These are phyloP conservation scores for Ganaspis sp. DNA, from an alignment of 1,140 invertebrate species.

Conservation along the genomic window DNA sequence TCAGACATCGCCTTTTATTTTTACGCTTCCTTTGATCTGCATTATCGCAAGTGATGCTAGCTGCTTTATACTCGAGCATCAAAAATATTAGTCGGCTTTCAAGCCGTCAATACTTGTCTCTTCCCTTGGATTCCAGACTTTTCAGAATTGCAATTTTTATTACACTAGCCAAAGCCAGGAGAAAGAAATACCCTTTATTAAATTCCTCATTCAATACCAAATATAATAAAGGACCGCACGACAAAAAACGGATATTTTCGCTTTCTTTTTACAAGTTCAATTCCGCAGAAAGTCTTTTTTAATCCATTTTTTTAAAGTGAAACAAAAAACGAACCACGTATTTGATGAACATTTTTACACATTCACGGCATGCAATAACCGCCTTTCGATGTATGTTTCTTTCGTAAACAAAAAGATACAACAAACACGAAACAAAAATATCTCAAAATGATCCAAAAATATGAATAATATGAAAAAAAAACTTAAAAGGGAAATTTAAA, in stretches of 20 bases:
- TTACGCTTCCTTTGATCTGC: constrained; percentile 65
- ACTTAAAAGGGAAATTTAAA: too few species aligned
- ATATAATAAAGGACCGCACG: background rate
- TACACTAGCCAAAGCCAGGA: background rate
- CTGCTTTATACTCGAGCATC: constrained; percentile 36
- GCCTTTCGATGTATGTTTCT: too few species aligned
- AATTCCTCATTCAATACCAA: background rate
- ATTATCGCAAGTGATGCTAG: constrained; percentile 56
- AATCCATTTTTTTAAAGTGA: background rate
- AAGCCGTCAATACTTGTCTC: background rate
- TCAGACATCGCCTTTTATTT: constrained; percentile 64
- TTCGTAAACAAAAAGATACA: too few species aligned
- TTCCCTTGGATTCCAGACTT: background rate
- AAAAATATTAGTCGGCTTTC: constrained; percentile 38
- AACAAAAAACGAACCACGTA: too few species aligned
- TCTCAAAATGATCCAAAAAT: too few species aligned
- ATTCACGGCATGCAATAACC: too few species aligned
- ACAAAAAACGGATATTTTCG: constrained; percentile 4
- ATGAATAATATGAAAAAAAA: too few species aligned
- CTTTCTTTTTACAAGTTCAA: too few species aligned
- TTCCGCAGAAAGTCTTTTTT: too few species aligned
- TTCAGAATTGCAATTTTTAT: background rate
- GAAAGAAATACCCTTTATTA: background rate
- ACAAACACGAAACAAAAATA: too few species aligned
- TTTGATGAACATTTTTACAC: too few species aligned